A percentile compares a stretch with the other conserved stretches of the same genome.
Conservation (phyloP, 2,797 vertebrate genomes). For the Coracias cyanogaster region DNA sequence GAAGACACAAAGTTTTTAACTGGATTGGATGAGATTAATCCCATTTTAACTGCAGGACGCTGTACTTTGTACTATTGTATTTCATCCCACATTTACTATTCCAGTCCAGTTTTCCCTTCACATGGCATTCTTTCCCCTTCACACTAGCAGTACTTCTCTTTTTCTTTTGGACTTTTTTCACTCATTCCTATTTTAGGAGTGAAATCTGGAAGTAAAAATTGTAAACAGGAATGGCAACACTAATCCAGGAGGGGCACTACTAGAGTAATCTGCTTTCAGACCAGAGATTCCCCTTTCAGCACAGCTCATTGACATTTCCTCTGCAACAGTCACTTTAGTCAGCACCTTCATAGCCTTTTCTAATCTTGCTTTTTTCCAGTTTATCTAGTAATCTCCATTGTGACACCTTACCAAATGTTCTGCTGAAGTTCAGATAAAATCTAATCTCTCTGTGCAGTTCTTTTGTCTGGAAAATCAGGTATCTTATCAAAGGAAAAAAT, state of each 20-base stretch:
- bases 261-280: background rate
- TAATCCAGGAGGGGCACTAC: background rate
- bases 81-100: background rate
- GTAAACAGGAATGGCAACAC: background rate
- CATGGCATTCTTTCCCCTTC: background rate
- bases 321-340: background rate
- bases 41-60: background rate
- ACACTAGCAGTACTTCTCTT: background rate
- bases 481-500: constrained; percentile 39
- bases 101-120: background rate
- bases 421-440: constrained; percentile 61
- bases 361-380: background rate
- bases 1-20: background rate
- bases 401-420: constrained; percentile 54
- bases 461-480: constrained; percentile 56
- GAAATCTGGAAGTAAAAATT: constrained; percentile 1
- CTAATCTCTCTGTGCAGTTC: constrained; percentile 47
- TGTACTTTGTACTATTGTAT: background rate
- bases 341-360: background rate
- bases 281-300: background rate
- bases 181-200: background rate
- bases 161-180: background rate
- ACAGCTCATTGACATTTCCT: background rate
- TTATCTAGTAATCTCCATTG: constrained; percentile 15
- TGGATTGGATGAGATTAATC: background rate